Conservation (phyloP, 2,888 invertebrate species). For the Ecdyonurus torrentis region DNA sequence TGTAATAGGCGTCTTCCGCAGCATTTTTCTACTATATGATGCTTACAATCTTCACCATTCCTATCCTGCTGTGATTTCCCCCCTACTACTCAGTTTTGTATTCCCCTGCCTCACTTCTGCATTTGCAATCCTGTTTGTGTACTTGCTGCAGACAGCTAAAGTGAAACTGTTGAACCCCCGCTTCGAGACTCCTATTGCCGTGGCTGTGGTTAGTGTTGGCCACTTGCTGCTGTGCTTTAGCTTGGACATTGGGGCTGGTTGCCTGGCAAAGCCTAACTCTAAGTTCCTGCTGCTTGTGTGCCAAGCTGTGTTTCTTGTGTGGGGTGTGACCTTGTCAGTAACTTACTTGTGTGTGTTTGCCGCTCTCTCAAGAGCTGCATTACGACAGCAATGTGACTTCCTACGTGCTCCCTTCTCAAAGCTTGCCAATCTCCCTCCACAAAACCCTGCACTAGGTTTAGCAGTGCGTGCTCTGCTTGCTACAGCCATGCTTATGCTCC, state of each 20-base stretch:
- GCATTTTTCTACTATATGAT: conserved; percentile 79
- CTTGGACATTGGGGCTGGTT: conserved; percentile 44
- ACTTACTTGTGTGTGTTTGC: conserved; percentile 74
- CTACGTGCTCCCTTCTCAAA: conserved; percentile 38
- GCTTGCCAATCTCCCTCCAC: conserved; percentile 20
- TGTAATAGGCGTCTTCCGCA: conserved; percentile 61
- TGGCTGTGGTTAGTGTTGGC: conserved; percentile 58
- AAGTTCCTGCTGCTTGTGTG: conserved; percentile 39
- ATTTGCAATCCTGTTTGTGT: conserved; percentile 73
- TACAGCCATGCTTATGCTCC: conserved; percentile 65
- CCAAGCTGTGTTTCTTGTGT: conserved; percentile 70
- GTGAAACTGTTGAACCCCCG: conserved; percentile 24
- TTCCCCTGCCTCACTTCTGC: conserved; percentile 78
- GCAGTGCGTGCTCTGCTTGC: conserved; percentile 82
- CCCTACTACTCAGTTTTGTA: conserved; percentile 67
- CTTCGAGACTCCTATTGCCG: conserved; percentile 57
- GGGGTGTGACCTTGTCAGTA: conserved; percentile 66
- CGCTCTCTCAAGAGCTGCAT: conserved; percentile 50
- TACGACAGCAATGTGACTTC: not conserved
- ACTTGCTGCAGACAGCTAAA: conserved; percentile 61
- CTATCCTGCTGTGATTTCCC: conserved; percentile 57
- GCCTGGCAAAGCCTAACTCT: conserved; percentile 11
- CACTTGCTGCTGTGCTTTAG: conserved; percentile 68
- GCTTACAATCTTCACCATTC: conserved; percentile 77
- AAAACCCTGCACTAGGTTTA: conserved; percentile 45